Percentiles rank a stretch among this genome's conserved stretches.
phyloP scores from a whole-genome alignment of 1,140 invertebrate species.

The Papilio machaon region DNA sequence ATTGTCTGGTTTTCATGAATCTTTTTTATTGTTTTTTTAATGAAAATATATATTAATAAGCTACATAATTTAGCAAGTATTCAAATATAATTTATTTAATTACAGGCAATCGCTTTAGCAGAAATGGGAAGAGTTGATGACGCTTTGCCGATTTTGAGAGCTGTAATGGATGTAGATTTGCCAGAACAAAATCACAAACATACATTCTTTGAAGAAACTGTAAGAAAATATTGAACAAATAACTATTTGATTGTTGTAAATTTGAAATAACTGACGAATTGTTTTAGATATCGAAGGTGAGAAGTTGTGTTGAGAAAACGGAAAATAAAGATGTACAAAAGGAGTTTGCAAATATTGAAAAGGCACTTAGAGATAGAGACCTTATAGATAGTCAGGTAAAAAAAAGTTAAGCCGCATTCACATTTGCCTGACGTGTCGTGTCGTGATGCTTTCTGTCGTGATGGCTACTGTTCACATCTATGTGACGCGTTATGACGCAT shows the following conservation, averaged over 20 bases:
- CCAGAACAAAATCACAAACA: conserved; percentile 75
- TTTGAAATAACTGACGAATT: conserved; percentile 29
- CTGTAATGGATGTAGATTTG: conserved; percentile 82
- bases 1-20: too few relatives aligned
- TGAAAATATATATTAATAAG: too few relatives aligned
- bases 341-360: conserved; percentile 62
- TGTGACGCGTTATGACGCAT: too few relatives aligned
- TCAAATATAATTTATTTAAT: conserved; percentile 40
- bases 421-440: too few relatives aligned
- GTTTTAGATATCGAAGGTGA: conserved; percentile 55
- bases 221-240: conserved; percentile 48
- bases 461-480: too few relatives aligned
- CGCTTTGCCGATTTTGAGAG: conserved; percentile 83
- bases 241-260: conserved; percentile 14
- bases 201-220: conserved; percentile 79
- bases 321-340: conserved; percentile 60
- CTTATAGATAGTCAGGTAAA: conserved; percentile 68
- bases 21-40: too few relatives aligned
- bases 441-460: too few relatives aligned
- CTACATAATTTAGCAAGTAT: too few relatives aligned
- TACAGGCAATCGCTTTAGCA: conserved; percentile 83
- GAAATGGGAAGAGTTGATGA: conserved; percentile 85
- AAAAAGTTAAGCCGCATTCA: too few relatives aligned
- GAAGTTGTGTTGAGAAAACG: conserved; percentile 52
- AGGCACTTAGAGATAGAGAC: conserved; percentile 56